Base-by-base conservation (phyloP, 2,797 vertebrate genomes). In the Argentina silus region DNA sequence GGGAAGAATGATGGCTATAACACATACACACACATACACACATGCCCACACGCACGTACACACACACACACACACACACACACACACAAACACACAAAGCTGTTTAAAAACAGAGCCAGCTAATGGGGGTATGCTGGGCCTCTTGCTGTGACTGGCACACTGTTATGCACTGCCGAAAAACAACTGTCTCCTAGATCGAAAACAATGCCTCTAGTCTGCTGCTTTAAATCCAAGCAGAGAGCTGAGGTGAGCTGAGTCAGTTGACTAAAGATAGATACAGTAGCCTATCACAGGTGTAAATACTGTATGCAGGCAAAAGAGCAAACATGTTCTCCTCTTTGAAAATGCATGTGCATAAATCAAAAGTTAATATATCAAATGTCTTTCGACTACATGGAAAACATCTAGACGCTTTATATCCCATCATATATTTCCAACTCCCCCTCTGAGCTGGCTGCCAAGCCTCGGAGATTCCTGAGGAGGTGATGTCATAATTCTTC, bases 401-500 rank as follows among this genome's bases (percentile, higher is more conserved):
- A 62, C 27, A 15, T 59, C 51, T 72, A 44, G 23, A 9, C 5
- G 36, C 70, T 77, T 77, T 55, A 73, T 43, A 47, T 36, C 55
- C 74, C 48, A 9, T 74, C 69, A 76, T 78, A 73, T 71, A 81
- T 82, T 7, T 7, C 11, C 21, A 43, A 70, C 68, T 63, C 67
- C 42, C 57, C 23, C 75, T 11, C 36, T 60, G n/a, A 36, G 63
- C 61, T 75, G 27, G 69, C 59, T 75, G 76, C 48, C 10, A 19
- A 53, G 70, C 69, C 61, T 65, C 11, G 47, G 63, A 67, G 55
- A 66, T 47, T 61, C 36, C 48, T 8, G 65, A 62, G 47, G 45
- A 19, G 56, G 74, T 89, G 86, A 91, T 86, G 87, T 91, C 89
- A 90, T 87, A 66, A 78, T 77, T 83, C 76, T 73, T 78, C 82